phyloP scores from a whole-genome alignment of 2,888 invertebrate species.

The Bibio marci region DNA sequence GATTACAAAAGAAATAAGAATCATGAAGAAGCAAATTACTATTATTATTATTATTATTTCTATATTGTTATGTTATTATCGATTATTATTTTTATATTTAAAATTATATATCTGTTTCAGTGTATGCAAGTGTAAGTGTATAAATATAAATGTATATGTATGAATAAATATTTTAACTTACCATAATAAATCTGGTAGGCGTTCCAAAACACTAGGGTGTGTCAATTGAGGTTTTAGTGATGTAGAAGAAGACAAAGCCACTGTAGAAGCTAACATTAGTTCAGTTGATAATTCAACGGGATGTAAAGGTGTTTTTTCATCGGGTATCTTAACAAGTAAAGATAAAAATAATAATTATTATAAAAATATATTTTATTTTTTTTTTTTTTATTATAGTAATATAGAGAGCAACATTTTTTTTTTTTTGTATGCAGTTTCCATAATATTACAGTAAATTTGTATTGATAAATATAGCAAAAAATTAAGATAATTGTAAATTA shows the following conservation, averaged over 20 bases:
- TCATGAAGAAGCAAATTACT: no score
- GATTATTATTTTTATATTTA: no score
- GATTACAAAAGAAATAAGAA: no score
- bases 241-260: slow-evolving; percentile 28
- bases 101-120: no score
- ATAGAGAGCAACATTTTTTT: background rate
- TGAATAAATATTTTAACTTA: no score
- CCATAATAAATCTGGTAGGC: slow-evolving; percentile 31
- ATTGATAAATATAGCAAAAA: no score
- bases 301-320: slow-evolving; percentile 30
- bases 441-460: no score
- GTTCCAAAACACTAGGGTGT: slow-evolving; percentile 29
- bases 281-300: slow-evolving; percentile 31
- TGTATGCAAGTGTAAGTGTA: no score
- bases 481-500: no score
- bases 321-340: slow-evolving; percentile 23
- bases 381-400: background rate
- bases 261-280: slow-evolving; percentile 29
- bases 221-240: slow-evolving; percentile 26
- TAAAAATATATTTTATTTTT: slow-evolving; percentile 1
- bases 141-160: no score
- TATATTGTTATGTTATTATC: no score
- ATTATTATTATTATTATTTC: no score
- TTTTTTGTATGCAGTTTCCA: background rate
- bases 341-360: slow-evolving; percentile 4